Conservation (phyloP, 2,797 vertebrate genomes). For the Crypturellus tataupa region DNA sequence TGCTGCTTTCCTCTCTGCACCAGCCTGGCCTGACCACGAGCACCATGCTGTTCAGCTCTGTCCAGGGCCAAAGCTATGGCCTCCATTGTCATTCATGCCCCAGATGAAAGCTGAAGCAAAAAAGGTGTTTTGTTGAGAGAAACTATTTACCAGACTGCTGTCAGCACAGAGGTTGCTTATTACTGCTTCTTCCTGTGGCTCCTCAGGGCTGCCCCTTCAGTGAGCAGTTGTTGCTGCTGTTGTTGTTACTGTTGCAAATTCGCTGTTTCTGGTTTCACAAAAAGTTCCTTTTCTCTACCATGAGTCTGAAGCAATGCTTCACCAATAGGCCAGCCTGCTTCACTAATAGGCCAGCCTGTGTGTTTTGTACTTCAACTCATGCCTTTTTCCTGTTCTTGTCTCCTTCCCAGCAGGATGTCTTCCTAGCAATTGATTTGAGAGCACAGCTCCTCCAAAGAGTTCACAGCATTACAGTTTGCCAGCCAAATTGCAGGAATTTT, state of each 20-base stretch:
- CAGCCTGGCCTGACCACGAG: rapidly evolving
- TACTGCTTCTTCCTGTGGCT: not conserved
- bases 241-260: not conserved
- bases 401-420: not conserved
- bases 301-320: not conserved
- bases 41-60: rapidly evolving
- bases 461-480: not conserved
- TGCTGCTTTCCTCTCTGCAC: not conserved
- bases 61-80: constrained; percentile 73
- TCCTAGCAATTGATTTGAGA: not conserved
- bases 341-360: not conserved
- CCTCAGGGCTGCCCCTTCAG: not conserved
- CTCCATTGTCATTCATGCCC: constrained; percentile 82
- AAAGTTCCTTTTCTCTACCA: not conserved
- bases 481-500: not conserved
- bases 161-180: not conserved
- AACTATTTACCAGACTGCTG: not conserved
- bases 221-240: not conserved
- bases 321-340: not conserved
- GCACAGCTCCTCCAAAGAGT: not conserved
- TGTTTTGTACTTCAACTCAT: not conserved
- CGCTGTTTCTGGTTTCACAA: not conserved
- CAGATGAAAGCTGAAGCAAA: not conserved
- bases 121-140: not conserved
- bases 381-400: not conserved